Evolutionary conservation across 2,888 invertebrate genomes (phyloP).

Genomic region (Leptogaster cylindrica): DNA sequence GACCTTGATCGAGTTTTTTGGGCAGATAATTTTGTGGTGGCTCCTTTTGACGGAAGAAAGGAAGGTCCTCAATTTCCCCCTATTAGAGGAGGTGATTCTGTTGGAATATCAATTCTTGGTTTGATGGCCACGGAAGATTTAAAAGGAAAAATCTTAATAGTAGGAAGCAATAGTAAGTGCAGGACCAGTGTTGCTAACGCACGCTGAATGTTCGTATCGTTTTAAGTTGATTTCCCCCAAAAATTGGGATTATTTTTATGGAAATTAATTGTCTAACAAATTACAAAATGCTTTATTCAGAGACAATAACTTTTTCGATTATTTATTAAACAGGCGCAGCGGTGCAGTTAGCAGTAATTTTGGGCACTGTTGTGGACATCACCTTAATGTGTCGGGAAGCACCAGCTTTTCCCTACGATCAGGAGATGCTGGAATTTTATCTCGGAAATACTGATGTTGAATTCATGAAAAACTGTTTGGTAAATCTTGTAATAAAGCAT

Average conservation of each 20-base stretch:
- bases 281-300: too few species aligned
- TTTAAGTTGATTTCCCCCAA: background rate
- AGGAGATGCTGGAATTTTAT: constrained; percentile 26
- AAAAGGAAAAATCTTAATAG: constrained; percentile 25
- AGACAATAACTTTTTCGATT: too few species aligned
- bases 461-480: constrained; percentile 7
- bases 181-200: too few species aligned
- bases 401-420: constrained; percentile 9
- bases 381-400: constrained; percentile 18
- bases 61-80: constrained; percentile 3
- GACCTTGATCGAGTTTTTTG: background rate
- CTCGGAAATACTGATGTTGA: constrained; percentile 1
- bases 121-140: constrained; percentile 27
- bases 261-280: too few species aligned
- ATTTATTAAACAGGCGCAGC: constrained; percentile 20
- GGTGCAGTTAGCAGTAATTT: constrained; percentile 3
- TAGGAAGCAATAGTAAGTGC: constrained; percentile 31
- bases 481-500: too few species aligned
- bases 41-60: constrained; percentile 7
- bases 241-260: background rate
- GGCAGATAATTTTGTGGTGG: constrained; percentile 14
- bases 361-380: constrained; percentile 11
- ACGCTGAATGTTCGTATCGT: too few species aligned
- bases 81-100: constrained; percentile 20
- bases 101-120: constrained; percentile 32